A percentile compares a stretch with the other conserved stretches of the same genome.
These are phyloP conservation scores for Diaphora mendica DNA, from an alignment of 2,888 invertebrate genomes.

Conservation along the genomic window DNA sequence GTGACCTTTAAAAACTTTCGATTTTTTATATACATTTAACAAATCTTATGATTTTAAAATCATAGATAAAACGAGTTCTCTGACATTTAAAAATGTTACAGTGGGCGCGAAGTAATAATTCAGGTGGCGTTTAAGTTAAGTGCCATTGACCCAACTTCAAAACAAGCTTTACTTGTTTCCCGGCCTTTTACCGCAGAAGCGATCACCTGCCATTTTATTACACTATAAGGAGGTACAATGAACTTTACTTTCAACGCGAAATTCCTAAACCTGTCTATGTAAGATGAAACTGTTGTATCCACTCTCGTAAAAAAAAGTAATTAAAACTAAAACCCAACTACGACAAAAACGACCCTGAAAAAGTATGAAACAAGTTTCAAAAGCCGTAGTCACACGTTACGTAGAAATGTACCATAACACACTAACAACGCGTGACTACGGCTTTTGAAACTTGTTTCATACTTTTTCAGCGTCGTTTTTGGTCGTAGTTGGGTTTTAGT, in stretches of 20 bases:
- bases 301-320: neutral
- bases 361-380: no score
- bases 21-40: neutral
- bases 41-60: neutral
- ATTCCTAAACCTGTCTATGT: neutral
- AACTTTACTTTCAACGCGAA: conserved; percentile 3
- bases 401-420: no score
- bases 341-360: no score
- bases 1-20: neutral
- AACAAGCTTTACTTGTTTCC: conserved; percentile 45
- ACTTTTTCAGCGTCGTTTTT: no score
- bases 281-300: neutral
- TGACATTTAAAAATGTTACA: conserved; percentile 3
- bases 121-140: conserved; percentile 22
- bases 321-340: no score
- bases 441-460: no score
- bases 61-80: neutral
- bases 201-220: conserved; percentile 25
- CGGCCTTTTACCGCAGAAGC: conserved; percentile 18
- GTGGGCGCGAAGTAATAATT: conserved; percentile 23
- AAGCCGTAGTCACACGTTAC: no score
- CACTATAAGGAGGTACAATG: conserved; percentile 20
- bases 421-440: no score
- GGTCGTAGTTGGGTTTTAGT: no score
- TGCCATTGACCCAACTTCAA: conserved; percentile 43